Conservation (phyloP, 1,140 invertebrate species). For the Zaprionus capensis region DNA sequence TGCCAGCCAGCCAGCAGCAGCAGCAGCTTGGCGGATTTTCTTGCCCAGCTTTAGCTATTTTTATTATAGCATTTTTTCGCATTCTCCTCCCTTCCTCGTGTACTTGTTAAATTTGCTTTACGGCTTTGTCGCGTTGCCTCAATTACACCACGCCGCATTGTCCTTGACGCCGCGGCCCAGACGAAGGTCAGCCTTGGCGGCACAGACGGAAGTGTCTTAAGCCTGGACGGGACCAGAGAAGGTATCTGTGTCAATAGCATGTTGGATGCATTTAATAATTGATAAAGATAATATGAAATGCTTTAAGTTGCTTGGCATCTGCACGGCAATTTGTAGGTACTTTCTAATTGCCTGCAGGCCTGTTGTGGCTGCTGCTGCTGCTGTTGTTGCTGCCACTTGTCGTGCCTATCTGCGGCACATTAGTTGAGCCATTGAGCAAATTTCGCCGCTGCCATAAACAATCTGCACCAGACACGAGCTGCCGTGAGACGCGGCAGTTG, state of each 20-base stretch:
- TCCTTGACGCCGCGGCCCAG: slow-evolving; percentile 58
- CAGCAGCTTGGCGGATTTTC: slow-evolving; percentile 49
- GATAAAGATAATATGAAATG: slow-evolving; percentile 14
- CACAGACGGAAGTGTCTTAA: slow-evolving; percentile 59
- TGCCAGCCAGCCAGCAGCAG: slow-evolving; percentile 42
- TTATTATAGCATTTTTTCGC: slow-evolving; percentile 65
- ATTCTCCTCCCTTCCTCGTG: slow-evolving; percentile 18
- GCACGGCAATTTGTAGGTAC: slow-evolving; percentile 64
- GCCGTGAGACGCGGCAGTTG: slow-evolving; percentile 38
- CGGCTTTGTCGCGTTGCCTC: slow-evolving; percentile 72
- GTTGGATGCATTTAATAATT: slow-evolving; percentile 13
- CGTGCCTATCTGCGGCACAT: slow-evolving; percentile 67
- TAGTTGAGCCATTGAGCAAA: slow-evolving; percentile 78
- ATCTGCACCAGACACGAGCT: slow-evolving; percentile 52
- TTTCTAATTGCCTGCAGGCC: slow-evolving; percentile 63
- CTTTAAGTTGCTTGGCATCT: neutral
- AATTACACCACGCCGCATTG: slow-evolving; percentile 65
- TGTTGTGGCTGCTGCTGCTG: slow-evolving; percentile 4
- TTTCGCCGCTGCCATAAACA: slow-evolving; percentile 70
- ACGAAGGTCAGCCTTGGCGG: slow-evolving; percentile 52
- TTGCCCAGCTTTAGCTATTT: slow-evolving; percentile 56
- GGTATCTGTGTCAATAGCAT: slow-evolving; percentile 17
- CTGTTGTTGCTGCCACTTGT: slow-evolving; percentile 28
- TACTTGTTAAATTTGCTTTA: slow-evolving; percentile 75
- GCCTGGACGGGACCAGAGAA: neutral